Evolutionary conservation across 2,797 vertebrate genomes (phyloP).

Genomic region (Enteromius treurensis): DNA sequence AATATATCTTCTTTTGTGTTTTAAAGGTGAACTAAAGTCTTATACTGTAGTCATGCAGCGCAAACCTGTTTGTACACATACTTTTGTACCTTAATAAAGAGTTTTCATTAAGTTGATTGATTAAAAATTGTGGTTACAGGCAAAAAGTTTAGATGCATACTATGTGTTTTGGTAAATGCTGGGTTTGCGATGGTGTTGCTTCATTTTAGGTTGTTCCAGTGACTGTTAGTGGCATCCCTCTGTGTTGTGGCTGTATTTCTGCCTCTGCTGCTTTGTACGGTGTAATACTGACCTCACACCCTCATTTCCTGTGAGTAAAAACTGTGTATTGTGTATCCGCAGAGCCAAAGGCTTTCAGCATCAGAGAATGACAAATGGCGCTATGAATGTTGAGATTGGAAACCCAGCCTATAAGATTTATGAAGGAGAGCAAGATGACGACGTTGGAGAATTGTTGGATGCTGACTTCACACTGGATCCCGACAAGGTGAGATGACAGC

Average conservation of each 20-base stretch:
- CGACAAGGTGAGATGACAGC: constrained; percentile 83
- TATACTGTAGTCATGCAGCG: not conserved
- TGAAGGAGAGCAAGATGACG: constrained; percentile 91
- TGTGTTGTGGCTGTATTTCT: constrained; percentile 64
- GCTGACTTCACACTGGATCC: constrained; percentile 92
- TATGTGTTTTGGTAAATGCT: constrained; percentile 64
- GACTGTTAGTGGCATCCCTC: constrained; percentile 57
- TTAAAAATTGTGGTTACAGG: not conserved
- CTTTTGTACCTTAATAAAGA: not conserved
- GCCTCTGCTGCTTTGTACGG: constrained; percentile 58
- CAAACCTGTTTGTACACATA: not conserved
- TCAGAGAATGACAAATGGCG: constrained; percentile 95
- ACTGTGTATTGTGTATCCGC: not conserved
- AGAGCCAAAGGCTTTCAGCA: constrained; percentile 97
- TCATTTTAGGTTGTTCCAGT: constrained; percentile 64
- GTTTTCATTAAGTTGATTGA: not conserved
- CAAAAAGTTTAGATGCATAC: constrained; percentile 28
- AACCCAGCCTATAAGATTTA: constrained; percentile 99
- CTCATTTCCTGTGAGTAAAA: not conserved
- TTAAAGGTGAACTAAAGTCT: not conserved
- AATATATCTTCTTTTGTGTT: not conserved
- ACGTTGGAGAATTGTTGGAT: constrained; percentile 87
- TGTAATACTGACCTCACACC: constrained; percentile 29
- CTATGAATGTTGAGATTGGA: constrained; percentile 97
- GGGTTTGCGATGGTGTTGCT: constrained; percentile 68